Conservation (phyloP, 2,888 invertebrate species). For the Megalurothrips usitatus region DNA sequence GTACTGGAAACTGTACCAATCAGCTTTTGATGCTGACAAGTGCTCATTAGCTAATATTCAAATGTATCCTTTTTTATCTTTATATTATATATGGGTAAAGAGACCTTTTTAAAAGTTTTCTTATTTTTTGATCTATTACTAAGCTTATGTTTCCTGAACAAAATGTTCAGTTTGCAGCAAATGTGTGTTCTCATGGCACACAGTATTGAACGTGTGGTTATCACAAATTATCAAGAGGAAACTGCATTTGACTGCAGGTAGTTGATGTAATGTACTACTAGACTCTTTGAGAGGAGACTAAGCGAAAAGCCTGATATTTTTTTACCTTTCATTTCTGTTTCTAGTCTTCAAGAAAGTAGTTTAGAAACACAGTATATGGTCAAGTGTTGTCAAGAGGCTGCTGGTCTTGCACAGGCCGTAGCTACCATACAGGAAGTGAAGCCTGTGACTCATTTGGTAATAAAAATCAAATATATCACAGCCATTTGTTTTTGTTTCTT, state of each 20-base stretch:
- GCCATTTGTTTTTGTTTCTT: background rate
- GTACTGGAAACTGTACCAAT: constrained; percentile 72
- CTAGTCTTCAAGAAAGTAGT: constrained; percentile 45
- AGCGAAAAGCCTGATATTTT: background rate
- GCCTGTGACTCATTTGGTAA: constrained; percentile 50
- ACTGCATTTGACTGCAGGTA: constrained; percentile 40
- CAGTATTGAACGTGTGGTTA: constrained; percentile 67
- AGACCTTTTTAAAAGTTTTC: background rate
- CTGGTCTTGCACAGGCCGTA: constrained; percentile 45
- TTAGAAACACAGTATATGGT: constrained; percentile 50
- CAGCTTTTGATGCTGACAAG: constrained; percentile 81
- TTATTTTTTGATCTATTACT: constrained; percentile 27
- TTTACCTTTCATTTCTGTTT: background rate
- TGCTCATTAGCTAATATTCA: constrained; percentile 68
- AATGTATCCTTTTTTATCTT: constrained; percentile 49
- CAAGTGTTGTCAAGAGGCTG: constrained; percentile 47
- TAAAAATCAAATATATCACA: too few species aligned
- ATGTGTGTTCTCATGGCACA: constrained; percentile 71
- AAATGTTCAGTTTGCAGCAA: constrained; percentile 63
- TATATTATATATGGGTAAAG: too few species aligned
- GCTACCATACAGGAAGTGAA: constrained; percentile 43
- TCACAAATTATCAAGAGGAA: constrained; percentile 45
- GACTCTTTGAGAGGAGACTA: background rate
- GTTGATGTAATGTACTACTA: constrained; percentile 36
- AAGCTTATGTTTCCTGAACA: constrained; percentile 31